Conservation (phyloP, 2,888 invertebrate genomes). For the Hermaeophaga mercurialis region DNA sequence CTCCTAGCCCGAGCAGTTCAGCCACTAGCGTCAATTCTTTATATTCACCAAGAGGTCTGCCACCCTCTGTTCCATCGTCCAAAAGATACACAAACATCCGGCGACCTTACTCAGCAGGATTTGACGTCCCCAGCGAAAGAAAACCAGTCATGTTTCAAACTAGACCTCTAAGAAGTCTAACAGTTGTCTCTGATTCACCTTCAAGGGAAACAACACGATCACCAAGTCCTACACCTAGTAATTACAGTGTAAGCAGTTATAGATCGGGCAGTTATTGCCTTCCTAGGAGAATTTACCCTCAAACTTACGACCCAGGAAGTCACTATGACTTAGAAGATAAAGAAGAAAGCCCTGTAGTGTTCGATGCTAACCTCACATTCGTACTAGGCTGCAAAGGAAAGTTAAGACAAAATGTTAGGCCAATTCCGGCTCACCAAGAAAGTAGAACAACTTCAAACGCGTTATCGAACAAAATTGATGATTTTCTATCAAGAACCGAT, state of each 20-base stretch:
- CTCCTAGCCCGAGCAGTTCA: constrained; percentile 33
- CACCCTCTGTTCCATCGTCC: constrained; percentile 35
- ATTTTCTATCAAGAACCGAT: constrained; percentile 81
- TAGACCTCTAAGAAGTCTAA: constrained; percentile 55
- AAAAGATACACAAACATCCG: constrained; percentile 37
- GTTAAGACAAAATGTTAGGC: constrained; percentile 68
- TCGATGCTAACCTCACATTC: constrained; percentile 82
- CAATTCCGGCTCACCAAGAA: constrained; percentile 77
- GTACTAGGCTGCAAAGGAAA: constrained; percentile 76
- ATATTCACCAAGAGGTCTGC: constrained; percentile 30
- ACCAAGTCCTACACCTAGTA: constrained; percentile 42
- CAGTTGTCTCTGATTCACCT: constrained; percentile 44
- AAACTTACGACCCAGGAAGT: constrained; percentile 58
- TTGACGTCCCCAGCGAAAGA: constrained; percentile 42
- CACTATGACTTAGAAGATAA: constrained; percentile 64
- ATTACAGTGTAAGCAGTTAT: constrained; percentile 51
- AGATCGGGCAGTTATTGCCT: constrained; percentile 57
- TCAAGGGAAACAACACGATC: constrained; percentile 33
- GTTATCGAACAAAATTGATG: constrained; percentile 76
- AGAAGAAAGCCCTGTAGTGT: constrained; percentile 79
- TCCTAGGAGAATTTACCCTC: constrained; percentile 73
- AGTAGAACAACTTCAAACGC: constrained; percentile 78
- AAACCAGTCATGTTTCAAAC: constrained; percentile 48
- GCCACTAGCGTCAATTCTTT: constrained; percentile 29
- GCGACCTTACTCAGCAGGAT: constrained; percentile 38